Conservation (phyloP, 2,113 vertebrate species). For the Boleophthalmus pectinirostris region DNA sequence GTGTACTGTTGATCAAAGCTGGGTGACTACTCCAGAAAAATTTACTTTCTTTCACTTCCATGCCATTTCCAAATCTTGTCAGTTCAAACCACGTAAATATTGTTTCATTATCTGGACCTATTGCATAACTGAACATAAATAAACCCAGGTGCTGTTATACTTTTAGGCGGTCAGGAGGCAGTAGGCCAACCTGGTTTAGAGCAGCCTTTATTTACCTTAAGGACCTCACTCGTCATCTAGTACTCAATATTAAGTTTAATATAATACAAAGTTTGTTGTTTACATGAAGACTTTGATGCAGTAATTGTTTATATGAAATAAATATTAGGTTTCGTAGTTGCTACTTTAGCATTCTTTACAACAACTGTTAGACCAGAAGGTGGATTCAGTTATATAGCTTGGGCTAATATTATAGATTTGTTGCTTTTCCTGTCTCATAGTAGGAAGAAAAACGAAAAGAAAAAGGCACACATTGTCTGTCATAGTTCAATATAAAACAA, state of each 20-base stretch:
- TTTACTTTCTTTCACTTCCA: background rate
- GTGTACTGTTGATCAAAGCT: background rate
- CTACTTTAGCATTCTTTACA: background rate
- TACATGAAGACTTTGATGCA: background rate
- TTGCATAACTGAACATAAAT: background rate
- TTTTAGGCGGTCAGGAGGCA: background rate
- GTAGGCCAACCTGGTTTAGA: slow-evolving; percentile 5
- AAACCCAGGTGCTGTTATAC: background rate
- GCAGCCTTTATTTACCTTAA: slow-evolving; percentile 7
- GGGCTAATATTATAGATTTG: too few species aligned
- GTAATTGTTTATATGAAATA: background rate
- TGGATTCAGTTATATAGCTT: too few species aligned
- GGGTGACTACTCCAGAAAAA: background rate
- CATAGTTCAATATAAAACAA: background rate
- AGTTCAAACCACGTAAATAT: background rate
- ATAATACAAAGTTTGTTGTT: background rate
- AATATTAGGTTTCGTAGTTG: background rate
- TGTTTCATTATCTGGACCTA: background rate
- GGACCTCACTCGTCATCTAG: background rate
- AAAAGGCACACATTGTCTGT: background rate
- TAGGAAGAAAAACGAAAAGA: too few species aligned
- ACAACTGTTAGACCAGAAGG: too few species aligned
- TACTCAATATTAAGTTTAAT: too few species aligned
- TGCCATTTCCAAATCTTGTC: background rate
- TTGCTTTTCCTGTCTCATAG: too few species aligned